phyloP scores from a whole-genome alignment of 2,113 vertebrate genomes.

The Romanogobio albipinnatus region DNA sequence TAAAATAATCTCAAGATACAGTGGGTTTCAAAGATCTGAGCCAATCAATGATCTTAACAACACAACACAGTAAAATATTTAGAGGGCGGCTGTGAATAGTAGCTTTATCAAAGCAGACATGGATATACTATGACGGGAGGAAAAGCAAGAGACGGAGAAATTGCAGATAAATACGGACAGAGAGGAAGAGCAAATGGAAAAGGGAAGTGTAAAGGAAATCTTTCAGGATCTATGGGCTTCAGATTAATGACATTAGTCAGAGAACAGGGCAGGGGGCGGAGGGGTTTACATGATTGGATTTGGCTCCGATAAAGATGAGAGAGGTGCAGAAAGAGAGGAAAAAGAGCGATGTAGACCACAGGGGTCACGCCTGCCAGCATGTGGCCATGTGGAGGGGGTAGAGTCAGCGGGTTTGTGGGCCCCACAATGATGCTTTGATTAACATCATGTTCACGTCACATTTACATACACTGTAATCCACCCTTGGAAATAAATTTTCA shows the following conservation, averaged over 20 bases:
- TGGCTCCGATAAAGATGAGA: conserved; percentile 46
- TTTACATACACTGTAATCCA: conserved; percentile 44
- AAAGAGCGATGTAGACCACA: conserved; percentile 1
- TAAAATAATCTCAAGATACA: not conserved
- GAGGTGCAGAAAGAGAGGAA: conserved; percentile 4
- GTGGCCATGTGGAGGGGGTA: conserved; percentile 18
- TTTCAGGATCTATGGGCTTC: conserved; percentile 60
- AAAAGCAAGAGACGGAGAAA: not conserved
- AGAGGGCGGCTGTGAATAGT: not conserved
- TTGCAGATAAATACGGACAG: not conserved
- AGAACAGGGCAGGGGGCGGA: conserved; percentile 34
- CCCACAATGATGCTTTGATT: conserved; percentile 48
- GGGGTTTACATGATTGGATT: conserved; percentile 62
- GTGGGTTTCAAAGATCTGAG: not conserved
- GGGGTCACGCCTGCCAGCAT: conserved; percentile 41
- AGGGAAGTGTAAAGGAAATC: conserved; percentile 22
- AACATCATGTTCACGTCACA: conserved; percentile 48
- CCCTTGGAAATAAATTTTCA: conserved; percentile 8
- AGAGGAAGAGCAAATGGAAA: not conserved
- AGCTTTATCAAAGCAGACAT: not conserved
- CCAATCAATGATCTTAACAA: not conserved
- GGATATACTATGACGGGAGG: not conserved
- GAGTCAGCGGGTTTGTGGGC: conserved; percentile 45
- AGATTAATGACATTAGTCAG: conserved; percentile 66
- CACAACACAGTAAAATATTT: not conserved